Base-by-base conservation (phyloP, 1,140 invertebrate species). In the Grapholita molesta region DNA sequence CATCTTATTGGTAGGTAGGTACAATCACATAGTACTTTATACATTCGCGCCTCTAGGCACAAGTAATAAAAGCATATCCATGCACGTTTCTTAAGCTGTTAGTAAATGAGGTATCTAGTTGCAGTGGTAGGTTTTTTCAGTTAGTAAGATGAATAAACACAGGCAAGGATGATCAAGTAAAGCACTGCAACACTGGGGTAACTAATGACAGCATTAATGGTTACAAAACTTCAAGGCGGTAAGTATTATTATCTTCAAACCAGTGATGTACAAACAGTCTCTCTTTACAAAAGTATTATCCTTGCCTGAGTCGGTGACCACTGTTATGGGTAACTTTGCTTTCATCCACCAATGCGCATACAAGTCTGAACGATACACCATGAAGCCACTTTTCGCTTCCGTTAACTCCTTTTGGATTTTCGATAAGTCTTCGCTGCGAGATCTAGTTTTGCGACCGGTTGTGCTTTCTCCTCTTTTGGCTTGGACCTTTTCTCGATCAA, bases 281-380 rank as follows among this genome's bases (percentile, higher is more conserved):
- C 79, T 82, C 89, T 90, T 91, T 91, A 91, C 86, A 90, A 92
- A 92, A 84, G 77, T 85, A 91, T 87, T 77, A 94, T 94, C 93
- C 93, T 94, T 94, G 93, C 94, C 94, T 94, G 93, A 93, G 87
- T 90, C 88, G 87, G 90, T 90, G 82, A 95, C 90, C 83, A 95
- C 93, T 67, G 92, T 93, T 69, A 92, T 92, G 23, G 96, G 96
- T 85, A 97, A 93, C 80, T 95, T 95, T 84, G 95, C 96, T 94
- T 97, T 97, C 89, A 97, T 95, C 96, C 96, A 97, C 97, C 97
- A 97, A 91, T 97, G 96, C 70, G 96, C 96, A 86, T 97, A 97
- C 84, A 97, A 92, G 76, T 96, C 96, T 24, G 96, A 97, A 32
- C 95, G 95, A 89, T 95, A 97, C 77, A 95, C 93, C 85, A 92